Evolutionary conservation across 2,797 vertebrate genomes (phyloP), one percentile per base, ranked within the genome.

Genomic region (Rhynchotus rufescens): DNA sequence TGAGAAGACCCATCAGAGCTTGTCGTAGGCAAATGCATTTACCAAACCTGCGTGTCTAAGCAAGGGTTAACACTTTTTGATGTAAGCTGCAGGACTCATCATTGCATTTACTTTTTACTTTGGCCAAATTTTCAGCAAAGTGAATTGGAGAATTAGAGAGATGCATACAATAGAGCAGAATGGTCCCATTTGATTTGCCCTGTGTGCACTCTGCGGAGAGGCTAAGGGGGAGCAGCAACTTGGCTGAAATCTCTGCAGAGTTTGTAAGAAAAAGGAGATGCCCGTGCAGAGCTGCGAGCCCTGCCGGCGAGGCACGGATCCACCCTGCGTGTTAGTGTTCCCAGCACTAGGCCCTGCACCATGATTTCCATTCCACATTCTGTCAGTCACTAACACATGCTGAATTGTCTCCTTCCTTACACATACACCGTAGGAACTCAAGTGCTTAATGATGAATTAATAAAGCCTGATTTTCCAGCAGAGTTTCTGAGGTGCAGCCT

Each of bases 381-480:
- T 96, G 94, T 96, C 97, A 97, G 95, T 95, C 93, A 92, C 94
- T 96, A 97, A 95, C 95, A 97, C 97, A 97, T 90, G 96, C 94
- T 88, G 96, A 95, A 96, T 97, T 95, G 96, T 97, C 97, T 97
- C 86, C 88, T 97, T 97, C 94, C 87, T 95, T 93, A 96, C 96
- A 94, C 95, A 92, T 95, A 94, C 92, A 51, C 94, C 93, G 78
- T 78, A 93, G 95, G 95, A 97, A 97, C 95, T 95, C 95, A 93
- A 97, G 92, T 79, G 86, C 93, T 97, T 97, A 97, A 97, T 97
- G 97, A 97, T 97, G 92, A 96, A 97, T 98, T 97, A 97, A 98
- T 97, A 97, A 96, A 95, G 95, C 83, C 96, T 91, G 95, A 88
- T 96, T 95, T 96, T 97, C 96, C 95, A 93, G 93, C 94, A 88